These are phyloP conservation scores for Conus canariensis DNA, from an alignment of 2,888 invertebrate genomes.

Conservation along the genomic window DNA sequence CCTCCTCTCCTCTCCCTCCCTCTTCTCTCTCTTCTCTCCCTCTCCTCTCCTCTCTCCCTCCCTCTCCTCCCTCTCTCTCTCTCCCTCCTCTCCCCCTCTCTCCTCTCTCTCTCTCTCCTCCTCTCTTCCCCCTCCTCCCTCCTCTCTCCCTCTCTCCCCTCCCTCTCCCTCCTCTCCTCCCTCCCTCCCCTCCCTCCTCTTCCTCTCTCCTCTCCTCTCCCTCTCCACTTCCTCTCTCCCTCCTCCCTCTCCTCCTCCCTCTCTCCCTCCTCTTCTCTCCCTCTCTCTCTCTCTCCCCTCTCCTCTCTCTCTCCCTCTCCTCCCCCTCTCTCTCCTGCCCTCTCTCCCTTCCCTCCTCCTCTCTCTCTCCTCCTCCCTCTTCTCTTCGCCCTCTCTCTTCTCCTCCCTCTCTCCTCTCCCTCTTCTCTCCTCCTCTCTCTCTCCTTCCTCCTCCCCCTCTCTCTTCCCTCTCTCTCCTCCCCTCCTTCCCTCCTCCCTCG, in stretches of 20 bases:
- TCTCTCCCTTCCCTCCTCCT: background rate
- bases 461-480: background rate
- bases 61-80: too few species aligned
- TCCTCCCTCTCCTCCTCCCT: background rate
- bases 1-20: background rate
- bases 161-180: background rate
- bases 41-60: too few species aligned
- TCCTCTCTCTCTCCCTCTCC: background rate
- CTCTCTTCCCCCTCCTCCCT: too few species aligned
- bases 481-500: background rate
- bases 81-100: background rate
- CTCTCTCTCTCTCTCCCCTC: background rate
- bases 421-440: background rate
- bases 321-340: background rate
- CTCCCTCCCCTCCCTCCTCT: background rate
- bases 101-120: background rate
- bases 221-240: background rate
- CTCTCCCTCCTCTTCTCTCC: background rate
- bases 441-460: background rate
- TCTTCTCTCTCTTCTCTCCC: background rate
- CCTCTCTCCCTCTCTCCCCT: background rate
- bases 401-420: background rate
- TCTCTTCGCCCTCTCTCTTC: background rate
- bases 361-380: background rate
- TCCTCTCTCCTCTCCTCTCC: background rate